A percentile compares a stretch with the other conserved stretches of the same genome.
These are phyloP conservation scores for Euzophera pinguis DNA, from an alignment of 2,888 invertebrate genomes.

Conservation along the genomic window DNA sequence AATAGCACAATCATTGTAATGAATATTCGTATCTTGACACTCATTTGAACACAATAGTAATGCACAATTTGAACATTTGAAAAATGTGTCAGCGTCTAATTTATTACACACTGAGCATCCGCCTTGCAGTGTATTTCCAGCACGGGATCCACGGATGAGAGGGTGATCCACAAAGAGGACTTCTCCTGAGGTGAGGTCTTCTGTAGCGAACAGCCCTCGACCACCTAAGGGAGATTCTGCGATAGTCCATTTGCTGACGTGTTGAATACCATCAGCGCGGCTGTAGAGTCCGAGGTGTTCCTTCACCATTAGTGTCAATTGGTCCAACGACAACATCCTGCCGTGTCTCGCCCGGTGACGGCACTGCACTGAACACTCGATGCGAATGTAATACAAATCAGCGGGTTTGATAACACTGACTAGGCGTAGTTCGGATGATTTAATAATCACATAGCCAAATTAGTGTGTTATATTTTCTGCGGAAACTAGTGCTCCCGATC, in stretches of 20 bases:
- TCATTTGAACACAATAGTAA: slow-evolving; percentile 83
- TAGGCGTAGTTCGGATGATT: slow-evolving; percentile 52
- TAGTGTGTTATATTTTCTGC: slow-evolving; percentile 53
- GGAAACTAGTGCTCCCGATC: slow-evolving; percentile 51
- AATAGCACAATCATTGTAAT: slow-evolving; percentile 83
- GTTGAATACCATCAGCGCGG: slow-evolving; percentile 38
- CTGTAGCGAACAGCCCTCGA: slow-evolving; percentile 84
- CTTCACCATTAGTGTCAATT: slow-evolving; percentile 69
- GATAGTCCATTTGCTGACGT: slow-evolving; percentile 79
- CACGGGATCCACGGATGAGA: slow-evolving; percentile 84
- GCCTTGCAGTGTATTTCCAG: slow-evolving; percentile 72
- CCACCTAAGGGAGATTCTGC: slow-evolving; percentile 82
- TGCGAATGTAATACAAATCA: slow-evolving; percentile 59
- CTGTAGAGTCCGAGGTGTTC: slow-evolving; percentile 61
- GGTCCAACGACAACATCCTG: slow-evolving; percentile 76
- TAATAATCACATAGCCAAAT: slow-evolving; percentile 51
- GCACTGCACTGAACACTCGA: slow-evolving; percentile 67
- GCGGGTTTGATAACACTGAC: slow-evolving; percentile 63
- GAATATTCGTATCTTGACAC: slow-evolving; percentile 81
- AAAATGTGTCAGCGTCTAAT: slow-evolving; percentile 53
- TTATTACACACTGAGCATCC: slow-evolving; percentile 84
- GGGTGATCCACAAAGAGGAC: slow-evolving; percentile 85
- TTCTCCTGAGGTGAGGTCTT: slow-evolving; percentile 83
- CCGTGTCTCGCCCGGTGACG: slow-evolving; percentile 57
- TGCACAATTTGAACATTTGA: slow-evolving; percentile 82